A percentile compares a stretch with the other conserved stretches of the same genome.
Evolutionary conservation across 2,888 invertebrate genomes (phyloP).

Genomic region (Macrosiphum euphorbiae): DNA sequence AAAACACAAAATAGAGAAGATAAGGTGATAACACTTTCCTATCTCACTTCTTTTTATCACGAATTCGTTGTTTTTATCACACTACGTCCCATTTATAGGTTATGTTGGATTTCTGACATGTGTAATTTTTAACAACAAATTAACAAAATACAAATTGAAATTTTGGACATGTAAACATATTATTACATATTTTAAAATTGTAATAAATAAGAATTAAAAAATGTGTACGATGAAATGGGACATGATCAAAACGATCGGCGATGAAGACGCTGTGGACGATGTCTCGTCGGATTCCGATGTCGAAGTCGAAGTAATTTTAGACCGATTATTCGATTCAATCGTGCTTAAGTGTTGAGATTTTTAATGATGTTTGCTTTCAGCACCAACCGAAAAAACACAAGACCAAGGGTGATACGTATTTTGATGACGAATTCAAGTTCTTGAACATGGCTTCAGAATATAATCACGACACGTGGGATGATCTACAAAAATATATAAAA

Average conservation of each 20-base stretch:
- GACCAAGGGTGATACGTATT: constrained; percentile 79
- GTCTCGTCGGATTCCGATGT: constrained; percentile 83
- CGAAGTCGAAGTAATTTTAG: constrained; percentile 80
- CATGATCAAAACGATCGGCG: constrained; percentile 86
- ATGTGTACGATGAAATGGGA: constrained; percentile 70
- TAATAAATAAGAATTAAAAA: not conserved
- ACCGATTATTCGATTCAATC: not conserved
- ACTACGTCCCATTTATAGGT: not conserved
- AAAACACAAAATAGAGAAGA: not conserved
- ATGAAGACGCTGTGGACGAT: constrained; percentile 85
- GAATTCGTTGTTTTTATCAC: not conserved
- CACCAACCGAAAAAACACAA: constrained; percentile 87
- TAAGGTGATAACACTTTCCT: too few species aligned
- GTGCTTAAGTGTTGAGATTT: not conserved
- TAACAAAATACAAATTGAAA: not conserved
- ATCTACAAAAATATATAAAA: constrained; percentile 83
- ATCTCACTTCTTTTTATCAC: too few species aligned
- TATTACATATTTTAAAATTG: not conserved
- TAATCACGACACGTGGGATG: constrained; percentile 85
- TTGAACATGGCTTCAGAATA: constrained; percentile 83
- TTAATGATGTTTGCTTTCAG: constrained; percentile 72
- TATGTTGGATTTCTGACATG: not conserved
- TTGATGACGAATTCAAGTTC: constrained; percentile 87
- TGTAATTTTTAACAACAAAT: not conserved
- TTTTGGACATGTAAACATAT: not conserved